A percentile compares a stretch with the other conserved stretches of the same genome.
Conservation (phyloP, 1,140 invertebrate genomes). For the Lerema accius region DNA sequence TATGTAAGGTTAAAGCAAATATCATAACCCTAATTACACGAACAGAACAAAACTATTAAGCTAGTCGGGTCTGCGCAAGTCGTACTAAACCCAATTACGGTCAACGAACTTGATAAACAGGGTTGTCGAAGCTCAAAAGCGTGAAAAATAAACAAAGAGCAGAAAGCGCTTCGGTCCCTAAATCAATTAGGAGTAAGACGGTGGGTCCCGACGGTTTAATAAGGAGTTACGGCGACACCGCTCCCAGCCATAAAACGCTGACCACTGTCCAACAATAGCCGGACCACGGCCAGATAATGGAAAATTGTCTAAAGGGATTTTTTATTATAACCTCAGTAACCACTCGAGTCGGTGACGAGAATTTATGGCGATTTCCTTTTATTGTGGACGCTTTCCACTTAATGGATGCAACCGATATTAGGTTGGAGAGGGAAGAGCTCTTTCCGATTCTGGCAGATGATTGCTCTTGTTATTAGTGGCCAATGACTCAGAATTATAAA, state of each 20-base stretch:
- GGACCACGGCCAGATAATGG: conserved; percentile 66
- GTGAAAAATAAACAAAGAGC: conserved; percentile 48
- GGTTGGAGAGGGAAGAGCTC: not conserved
- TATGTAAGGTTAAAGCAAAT: no score
- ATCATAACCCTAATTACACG: no score
- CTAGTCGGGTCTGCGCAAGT: not conserved
- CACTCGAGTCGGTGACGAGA: conserved; percentile 55
- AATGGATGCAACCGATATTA: conserved; percentile 1
- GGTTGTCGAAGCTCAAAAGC: conserved; percentile 29
- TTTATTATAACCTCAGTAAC: conserved; percentile 70
- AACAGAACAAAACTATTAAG: not conserved
- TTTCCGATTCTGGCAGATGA: not conserved
- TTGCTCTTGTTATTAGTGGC: not conserved
- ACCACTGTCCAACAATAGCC: conserved; percentile 66
- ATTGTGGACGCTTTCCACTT: conserved; percentile 40
- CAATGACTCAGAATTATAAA: no score
- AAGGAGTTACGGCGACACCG: conserved; percentile 67
- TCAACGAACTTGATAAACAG: conserved; percentile 5
- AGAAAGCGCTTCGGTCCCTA: conserved; percentile 50
- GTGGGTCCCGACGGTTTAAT: conserved; percentile 68
- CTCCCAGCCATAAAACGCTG: conserved; percentile 65
- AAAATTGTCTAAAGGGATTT: conserved; percentile 72
- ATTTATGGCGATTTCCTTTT: conserved; percentile 62
- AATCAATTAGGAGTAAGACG: conserved; percentile 72
- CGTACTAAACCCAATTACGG: not conserved